These are phyloP conservation scores for Melanaphis sacchari DNA, from an alignment of 1,140 invertebrate genomes.

Conservation along the genomic window DNA sequence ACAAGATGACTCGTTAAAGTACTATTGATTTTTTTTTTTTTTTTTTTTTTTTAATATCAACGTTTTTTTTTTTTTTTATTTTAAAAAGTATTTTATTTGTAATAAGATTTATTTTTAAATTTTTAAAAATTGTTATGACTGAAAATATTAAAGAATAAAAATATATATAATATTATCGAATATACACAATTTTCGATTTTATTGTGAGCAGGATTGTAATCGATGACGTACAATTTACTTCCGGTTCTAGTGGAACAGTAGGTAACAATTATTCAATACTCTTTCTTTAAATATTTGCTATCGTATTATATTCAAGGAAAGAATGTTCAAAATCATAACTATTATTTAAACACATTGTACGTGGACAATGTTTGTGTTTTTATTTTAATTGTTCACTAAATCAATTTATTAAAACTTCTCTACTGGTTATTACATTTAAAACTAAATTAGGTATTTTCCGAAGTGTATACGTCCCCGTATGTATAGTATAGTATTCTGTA, in stretches of 20 bases:
- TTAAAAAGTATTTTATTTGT: neutral
- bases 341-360: neutral
- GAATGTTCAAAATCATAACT: neutral
- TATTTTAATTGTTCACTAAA: neutral
- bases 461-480: neutral
- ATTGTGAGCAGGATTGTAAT: neutral
- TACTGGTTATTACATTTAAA: neutral
- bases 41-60: neutral
- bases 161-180: neutral
- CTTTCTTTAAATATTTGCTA: neutral
- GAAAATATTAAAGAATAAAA: neutral
- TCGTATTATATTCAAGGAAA: neutral
- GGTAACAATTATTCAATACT: neutral
- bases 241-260: neutral
- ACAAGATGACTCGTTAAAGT: neutral
- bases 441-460: neutral
- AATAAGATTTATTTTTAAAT: neutral
- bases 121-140: neutral
- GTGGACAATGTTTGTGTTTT: neutral
- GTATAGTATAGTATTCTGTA: neutral
- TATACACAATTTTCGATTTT: neutral
- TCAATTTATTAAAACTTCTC: slow-evolving; percentile 9
- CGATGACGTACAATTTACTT: neutral
- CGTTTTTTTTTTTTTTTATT: neutral
- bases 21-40: neutral